Evolutionary conservation across 2,113 vertebrate genomes (phyloP).

Genomic region (Scytalopus superciliaris): DNA sequence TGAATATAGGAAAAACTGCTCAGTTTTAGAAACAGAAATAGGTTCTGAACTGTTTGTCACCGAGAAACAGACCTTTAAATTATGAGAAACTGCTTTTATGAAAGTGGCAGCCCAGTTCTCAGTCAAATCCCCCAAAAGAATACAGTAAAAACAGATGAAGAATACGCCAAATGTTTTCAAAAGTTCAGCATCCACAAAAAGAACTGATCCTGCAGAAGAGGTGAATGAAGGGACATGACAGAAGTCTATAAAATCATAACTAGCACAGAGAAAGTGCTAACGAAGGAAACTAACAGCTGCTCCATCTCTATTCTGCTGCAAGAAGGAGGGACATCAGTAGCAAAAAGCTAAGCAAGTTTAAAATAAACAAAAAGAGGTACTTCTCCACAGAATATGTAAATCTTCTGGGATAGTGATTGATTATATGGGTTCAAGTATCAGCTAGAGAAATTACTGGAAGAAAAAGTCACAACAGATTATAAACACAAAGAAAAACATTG

Average conservation of each 20-base stretch:
- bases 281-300: neutral
- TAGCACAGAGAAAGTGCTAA: neutral
- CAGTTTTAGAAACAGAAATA: neutral
- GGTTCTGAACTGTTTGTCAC: neutral
- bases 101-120: neutral
- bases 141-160: rapidly evolving
- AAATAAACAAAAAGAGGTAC: neutral
- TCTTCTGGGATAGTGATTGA: neutral
- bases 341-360: neutral
- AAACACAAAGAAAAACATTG: neutral
- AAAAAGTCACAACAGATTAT: neutral
- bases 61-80: neutral
- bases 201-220: neutral
- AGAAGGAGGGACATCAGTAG: neutral
- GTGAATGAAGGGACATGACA: neutral
- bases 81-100: neutral
- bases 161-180: neutral
- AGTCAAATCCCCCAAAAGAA: neutral
- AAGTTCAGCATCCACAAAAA: neutral
- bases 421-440: neutral
- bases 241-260: neutral
- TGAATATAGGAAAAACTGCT: neutral
- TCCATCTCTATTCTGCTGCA: neutral
- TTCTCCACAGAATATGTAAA: neutral
- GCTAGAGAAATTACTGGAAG: neutral